phyloP scores from a whole-genome alignment of 1,140 invertebrate species.

The Zaprionus inermis region DNA sequence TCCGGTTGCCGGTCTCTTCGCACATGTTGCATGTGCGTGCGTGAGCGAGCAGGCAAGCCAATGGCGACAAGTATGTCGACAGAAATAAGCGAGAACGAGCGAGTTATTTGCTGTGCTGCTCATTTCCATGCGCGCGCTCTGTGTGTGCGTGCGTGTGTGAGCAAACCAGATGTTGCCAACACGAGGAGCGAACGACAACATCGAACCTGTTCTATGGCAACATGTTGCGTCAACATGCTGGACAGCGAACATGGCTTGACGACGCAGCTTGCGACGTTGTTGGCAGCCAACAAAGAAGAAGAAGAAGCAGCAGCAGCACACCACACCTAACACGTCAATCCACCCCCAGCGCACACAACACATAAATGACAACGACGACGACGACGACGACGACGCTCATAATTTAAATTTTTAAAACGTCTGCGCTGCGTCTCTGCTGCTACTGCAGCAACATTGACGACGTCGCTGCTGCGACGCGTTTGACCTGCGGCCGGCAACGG shows the following conservation, averaged over 20 bases:
- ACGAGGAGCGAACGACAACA: constrained; percentile 28
- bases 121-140: constrained; percentile 51
- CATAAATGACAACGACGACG: neutral
- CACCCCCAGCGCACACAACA: neutral
- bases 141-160: neutral
- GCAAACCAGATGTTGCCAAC: constrained; percentile 25
- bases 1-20: neutral
- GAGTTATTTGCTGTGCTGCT: constrained; percentile 39
- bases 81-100: constrained; percentile 1
- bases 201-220: constrained; percentile 15
- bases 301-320: neutral
- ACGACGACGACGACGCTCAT: constrained; percentile 14
- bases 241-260: constrained; percentile 4
- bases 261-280: neutral
- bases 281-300: neutral
- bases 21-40: constrained; percentile 36
- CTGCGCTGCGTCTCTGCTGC: constrained; percentile 3
- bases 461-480: constrained; percentile 64
- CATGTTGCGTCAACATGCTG: constrained; percentile 24
- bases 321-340: neutral
- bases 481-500: constrained; percentile 39
- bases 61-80: constrained; percentile 22
- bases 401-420: constrained; percentile 37
- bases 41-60: constrained; percentile 7
- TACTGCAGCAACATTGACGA: constrained; percentile 4